These are phyloP conservation scores for Calycopis cecrops DNA, from an alignment of 1,140 invertebrate genomes.

Conservation along the genomic window DNA sequence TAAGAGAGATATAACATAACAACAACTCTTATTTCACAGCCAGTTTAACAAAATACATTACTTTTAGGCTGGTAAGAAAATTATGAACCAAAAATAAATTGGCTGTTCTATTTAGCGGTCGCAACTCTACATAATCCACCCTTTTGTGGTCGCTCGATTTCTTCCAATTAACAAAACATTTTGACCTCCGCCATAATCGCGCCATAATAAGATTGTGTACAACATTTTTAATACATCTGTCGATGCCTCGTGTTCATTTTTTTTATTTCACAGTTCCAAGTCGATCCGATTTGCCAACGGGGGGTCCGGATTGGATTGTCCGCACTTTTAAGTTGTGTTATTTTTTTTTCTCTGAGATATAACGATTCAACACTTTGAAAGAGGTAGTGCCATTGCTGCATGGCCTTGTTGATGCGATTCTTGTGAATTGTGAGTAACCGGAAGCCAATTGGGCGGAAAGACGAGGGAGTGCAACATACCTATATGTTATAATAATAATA, in stretches of 20 bases:
- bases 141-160: conserved; percentile 30
- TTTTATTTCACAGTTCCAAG: conserved; percentile 43
- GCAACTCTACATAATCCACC: conserved; percentile 16
- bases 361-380: too few species aligned
- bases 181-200: conserved; percentile 39
- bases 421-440: too few species aligned
- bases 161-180: conserved; percentile 45
- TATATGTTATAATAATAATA: too few species aligned
- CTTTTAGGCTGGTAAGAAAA: too few species aligned
- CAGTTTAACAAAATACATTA: too few species aligned
- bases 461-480: too few species aligned
- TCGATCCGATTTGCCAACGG: conserved; percentile 61
- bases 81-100: background rate
- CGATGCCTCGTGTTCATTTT: conserved; percentile 54
- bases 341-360: conserved; percentile 20
- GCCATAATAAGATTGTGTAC: conserved; percentile 46
- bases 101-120: background rate
- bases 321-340: conserved; percentile 44
- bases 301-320: conserved; percentile 43
- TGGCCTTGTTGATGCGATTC: too few species aligned
- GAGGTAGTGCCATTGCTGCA: too few species aligned
- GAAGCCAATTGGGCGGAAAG: too few species aligned
- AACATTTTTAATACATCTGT: conserved; percentile 55
- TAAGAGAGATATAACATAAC: too few species aligned
- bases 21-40: too few species aligned